phyloP scores from a whole-genome alignment of 2,797 vertebrate genomes.

The Poecilia wingei region DNA sequence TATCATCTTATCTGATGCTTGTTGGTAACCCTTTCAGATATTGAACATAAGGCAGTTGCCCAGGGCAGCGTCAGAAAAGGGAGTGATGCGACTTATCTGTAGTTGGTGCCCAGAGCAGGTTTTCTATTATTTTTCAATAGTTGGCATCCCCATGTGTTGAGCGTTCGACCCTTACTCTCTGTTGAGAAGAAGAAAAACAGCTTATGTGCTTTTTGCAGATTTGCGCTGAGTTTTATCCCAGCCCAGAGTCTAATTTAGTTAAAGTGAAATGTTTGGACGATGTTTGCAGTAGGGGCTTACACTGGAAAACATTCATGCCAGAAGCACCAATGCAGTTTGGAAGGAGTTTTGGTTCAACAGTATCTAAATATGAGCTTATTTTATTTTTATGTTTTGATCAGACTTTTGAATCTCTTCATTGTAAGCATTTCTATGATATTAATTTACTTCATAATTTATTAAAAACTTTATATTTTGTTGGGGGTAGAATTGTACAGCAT shows the following conservation, averaged over 20 bases:
- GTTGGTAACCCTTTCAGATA: neutral
- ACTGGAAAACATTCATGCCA: neutral
- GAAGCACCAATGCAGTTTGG: neutral
- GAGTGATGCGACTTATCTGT: neutral
- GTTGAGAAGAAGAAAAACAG: neutral
- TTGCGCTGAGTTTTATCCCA: neutral
- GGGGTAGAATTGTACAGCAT: neutral
- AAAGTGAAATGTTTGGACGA: neutral
- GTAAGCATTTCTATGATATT: neutral
- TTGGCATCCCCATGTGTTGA: neutral
- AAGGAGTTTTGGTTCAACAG: neutral
- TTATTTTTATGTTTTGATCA: neutral
- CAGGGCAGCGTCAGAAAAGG: neutral
- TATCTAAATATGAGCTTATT: neutral
- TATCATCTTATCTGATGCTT: neutral
- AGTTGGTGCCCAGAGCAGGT: neutral
- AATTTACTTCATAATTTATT: neutral
- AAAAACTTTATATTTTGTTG: neutral
- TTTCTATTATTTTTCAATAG: neutral
- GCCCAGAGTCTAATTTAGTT: neutral
- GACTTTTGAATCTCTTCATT: neutral
- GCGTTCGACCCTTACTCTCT: neutral
- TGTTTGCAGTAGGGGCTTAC: neutral
- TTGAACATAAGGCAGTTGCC: neutral
- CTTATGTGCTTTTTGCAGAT: neutral